Conservation (phyloP, 37 sponge, comb jelly and placozoan genomes). For the Beroe forskalii region DNA sequence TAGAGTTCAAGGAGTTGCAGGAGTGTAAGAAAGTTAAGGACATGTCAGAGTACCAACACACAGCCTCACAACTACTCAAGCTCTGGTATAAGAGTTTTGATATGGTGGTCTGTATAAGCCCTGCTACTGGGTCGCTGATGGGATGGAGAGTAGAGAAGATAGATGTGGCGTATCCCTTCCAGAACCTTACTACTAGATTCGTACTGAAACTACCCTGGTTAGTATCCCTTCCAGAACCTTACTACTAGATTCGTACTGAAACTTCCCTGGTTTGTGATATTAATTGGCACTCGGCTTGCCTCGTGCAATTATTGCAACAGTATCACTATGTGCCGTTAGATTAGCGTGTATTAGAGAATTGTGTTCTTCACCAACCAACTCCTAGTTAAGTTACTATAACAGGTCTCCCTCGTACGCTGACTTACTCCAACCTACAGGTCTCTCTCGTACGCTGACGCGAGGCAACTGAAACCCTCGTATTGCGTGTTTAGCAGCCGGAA, state of each 20-base stretch:
- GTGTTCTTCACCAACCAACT: too few relatives aligned
- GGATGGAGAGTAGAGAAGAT: slow-evolving; percentile 65
- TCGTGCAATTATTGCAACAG: too few relatives aligned
- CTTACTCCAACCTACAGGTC: too few relatives aligned
- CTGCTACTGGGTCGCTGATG: slow-evolving; percentile 50
- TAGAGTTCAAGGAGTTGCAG: not conserved
- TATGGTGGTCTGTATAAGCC: slow-evolving; percentile 37
- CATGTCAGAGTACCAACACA: slow-evolving; percentile 45
- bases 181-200: slow-evolving; percentile 37
- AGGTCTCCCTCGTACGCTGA: too few relatives aligned
- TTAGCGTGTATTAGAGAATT: too few relatives aligned
- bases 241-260: slow-evolving; percentile 45
- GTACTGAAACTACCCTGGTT: slow-evolving; percentile 53
- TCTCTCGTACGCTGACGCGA: slow-evolving; percentile 42
- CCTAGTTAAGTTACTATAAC: too few relatives aligned
- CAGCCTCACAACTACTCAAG: slow-evolving; percentile 33
- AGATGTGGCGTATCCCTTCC: slow-evolving; percentile 59
- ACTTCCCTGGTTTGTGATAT: slow-evolving; percentile 61
- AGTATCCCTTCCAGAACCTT: slow-evolving; percentile 34
- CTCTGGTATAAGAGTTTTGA: slow-evolving; percentile 53
- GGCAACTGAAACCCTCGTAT: slow-evolving; percentile 36
- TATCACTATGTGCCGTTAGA: too few relatives aligned
- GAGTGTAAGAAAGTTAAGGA: slow-evolving; percentile 52
- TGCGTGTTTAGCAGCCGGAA: slow-evolving; percentile 1
- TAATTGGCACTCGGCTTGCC: too few relatives aligned